A percentile compares a stretch with the other conserved stretches of the same genome.
Conservation (phyloP, 2,888 invertebrate species). For the Agonopterix arenella region DNA sequence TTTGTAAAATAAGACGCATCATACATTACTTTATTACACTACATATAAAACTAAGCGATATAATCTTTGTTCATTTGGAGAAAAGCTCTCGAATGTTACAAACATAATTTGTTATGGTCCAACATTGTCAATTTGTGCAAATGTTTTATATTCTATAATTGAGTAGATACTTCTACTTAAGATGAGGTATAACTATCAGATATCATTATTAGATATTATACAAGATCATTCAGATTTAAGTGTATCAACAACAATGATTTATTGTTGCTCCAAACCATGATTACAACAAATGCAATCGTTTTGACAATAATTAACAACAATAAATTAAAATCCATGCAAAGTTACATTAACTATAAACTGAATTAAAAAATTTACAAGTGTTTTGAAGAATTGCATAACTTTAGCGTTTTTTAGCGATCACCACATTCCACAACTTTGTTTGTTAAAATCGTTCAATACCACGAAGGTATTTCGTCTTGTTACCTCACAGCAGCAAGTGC, state of each 20-base stretch:
- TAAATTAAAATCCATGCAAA: background rate
- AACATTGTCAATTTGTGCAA: slow-evolving; percentile 26
- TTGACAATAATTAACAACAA: background rate
- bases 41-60: slow-evolving; percentile 14
- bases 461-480: slow-evolving; percentile 6
- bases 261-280: background rate
- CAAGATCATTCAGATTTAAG: background rate
- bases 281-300: background rate
- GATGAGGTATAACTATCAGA: background rate
- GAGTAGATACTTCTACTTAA: slow-evolving; percentile 8
- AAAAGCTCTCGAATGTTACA: slow-evolving; percentile 3
- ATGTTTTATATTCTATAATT: slow-evolving; percentile 9
- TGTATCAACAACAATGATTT: background rate
- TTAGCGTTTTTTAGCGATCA: background rate
- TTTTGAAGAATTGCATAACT: background rate
- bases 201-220: slow-evolving; percentile 4
- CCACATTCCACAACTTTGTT: too few relatives aligned
- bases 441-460: slow-evolving; percentile 6
- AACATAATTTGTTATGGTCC: slow-evolving; percentile 18
- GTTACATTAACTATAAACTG: background rate
- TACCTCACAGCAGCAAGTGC: background rate
- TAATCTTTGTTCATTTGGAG: slow-evolving; percentile 12
- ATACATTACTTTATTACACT: slow-evolving; percentile 12
- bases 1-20: slow-evolving; percentile 23
- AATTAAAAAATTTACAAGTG: background rate